Conservation (phyloP, 2,797 vertebrate species). For the Picus viridis region DNA sequence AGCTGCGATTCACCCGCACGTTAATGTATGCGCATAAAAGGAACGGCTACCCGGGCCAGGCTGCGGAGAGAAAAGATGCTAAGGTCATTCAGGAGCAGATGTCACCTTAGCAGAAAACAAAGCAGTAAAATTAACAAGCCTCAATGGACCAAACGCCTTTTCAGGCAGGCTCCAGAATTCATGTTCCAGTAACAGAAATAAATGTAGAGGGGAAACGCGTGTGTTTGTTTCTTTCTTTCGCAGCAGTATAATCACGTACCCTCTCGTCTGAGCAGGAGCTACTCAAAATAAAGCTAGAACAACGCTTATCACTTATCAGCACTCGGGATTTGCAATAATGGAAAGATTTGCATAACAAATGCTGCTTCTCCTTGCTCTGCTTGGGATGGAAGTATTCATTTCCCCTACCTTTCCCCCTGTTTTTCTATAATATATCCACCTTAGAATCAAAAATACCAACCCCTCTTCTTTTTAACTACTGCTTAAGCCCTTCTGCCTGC, state of each 20-base stretch:
- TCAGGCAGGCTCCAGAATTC: constrained; percentile 49
- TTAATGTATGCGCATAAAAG: constrained; percentile 75
- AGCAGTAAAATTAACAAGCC: constrained; percentile 74
- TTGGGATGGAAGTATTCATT: constrained; percentile 72
- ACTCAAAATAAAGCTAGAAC: constrained; percentile 65
- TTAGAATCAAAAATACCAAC: neutral
- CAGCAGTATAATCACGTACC: constrained; percentile 48
- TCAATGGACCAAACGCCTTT: constrained; percentile 69
- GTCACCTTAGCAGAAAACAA: constrained; percentile 75
- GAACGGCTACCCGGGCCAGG: constrained; percentile 63
- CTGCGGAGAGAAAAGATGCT: constrained; percentile 64
- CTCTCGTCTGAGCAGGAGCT: constrained; percentile 21
- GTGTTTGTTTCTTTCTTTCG: constrained; percentile 47
- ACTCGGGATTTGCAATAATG: constrained; percentile 71
- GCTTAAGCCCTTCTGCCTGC: neutral
- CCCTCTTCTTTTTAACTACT: neutral
- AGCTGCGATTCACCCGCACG: constrained; percentile 52
- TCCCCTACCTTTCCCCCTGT: constrained; percentile 27
- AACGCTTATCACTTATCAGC: constrained; percentile 74
- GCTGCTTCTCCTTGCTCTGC: constrained; percentile 52
- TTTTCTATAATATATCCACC: constrained; percentile 17
- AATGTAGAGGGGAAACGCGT: constrained; percentile 37
- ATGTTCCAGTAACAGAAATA: constrained; percentile 62
- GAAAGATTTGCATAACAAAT: constrained; percentile 79
- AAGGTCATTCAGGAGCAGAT: constrained; percentile 78